Percentiles rank a stretch among this genome's conserved stretches.
Conservation (phyloP, 2,888 invertebrate species). For the Epinotia bilunana region DNA sequence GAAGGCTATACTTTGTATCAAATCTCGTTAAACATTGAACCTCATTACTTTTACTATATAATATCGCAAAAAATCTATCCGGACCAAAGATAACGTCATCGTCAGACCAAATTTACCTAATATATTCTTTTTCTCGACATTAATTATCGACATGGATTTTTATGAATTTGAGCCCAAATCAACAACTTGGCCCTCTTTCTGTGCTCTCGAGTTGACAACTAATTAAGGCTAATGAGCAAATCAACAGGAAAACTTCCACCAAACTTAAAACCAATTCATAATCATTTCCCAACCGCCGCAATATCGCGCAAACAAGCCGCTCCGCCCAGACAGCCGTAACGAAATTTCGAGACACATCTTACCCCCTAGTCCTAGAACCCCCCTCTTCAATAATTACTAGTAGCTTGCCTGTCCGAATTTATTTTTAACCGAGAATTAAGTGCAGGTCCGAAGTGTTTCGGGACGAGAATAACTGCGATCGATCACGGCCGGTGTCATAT, state of each 20-base stretch:
- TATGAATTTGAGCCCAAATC: too few species aligned
- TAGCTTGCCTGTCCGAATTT: conserved; percentile 41
- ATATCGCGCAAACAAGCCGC: conserved; percentile 2
- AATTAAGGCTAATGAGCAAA: background rate
- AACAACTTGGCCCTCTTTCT: background rate
- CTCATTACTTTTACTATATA: too few species aligned
- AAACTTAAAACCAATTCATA: conserved; percentile 8
- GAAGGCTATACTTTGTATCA: too few species aligned
- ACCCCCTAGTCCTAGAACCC: background rate
- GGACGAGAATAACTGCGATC: conserved; percentile 37
- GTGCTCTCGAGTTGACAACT: background rate
- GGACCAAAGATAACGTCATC: too few species aligned
- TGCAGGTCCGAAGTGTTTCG: conserved; percentile 10
- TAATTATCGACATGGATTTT: too few species aligned
- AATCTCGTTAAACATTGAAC: too few species aligned
- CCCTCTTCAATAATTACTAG: conserved; percentile 44
- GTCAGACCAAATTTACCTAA: too few species aligned
- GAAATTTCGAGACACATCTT: conserved; percentile 40
- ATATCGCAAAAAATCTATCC: too few species aligned
- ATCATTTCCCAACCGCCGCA: conserved; percentile 10
- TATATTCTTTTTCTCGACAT: too few species aligned
- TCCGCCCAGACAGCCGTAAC: conserved; percentile 17
- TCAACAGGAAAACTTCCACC: background rate
- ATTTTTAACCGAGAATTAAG: conserved; percentile 42
- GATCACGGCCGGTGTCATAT: conserved; percentile 22